Evolutionary conservation across 2,113 vertebrate genomes (phyloP).

Genomic region (Anolis carolinensis): DNA sequence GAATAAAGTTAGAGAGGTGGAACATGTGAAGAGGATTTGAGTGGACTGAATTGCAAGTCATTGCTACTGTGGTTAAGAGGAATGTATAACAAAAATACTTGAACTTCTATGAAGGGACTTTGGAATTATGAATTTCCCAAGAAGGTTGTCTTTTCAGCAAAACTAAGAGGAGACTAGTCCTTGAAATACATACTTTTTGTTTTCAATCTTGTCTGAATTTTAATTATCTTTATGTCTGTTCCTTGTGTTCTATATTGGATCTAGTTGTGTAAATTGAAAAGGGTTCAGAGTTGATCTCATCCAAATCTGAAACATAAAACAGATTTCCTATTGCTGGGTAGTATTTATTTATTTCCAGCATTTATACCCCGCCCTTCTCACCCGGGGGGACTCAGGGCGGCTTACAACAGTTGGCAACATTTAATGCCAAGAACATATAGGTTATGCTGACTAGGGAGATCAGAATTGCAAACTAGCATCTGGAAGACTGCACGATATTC

Average conservation of each 20-base stretch:
- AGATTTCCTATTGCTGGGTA: no score
- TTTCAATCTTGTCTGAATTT: constrained; percentile 56
- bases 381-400: no score
- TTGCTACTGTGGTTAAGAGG: constrained; percentile 70
- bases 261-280: neutral
- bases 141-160: constrained; percentile 72
- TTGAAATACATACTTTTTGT: constrained; percentile 74
- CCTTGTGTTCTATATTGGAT: neutral
- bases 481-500: no score
- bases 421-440: no score
- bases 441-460: no score
- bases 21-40: constrained; percentile 34
- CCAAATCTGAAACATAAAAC: neutral
- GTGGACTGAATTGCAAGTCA: constrained; percentile 67
- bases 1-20: neutral
- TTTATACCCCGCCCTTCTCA: no score
- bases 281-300: neutral
- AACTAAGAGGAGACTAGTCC: constrained; percentile 71
- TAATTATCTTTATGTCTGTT: neutral
- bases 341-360: no score
- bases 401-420: no score
- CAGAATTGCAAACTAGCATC: no score
- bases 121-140: constrained; percentile 68
- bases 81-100: constrained; percentile 76
- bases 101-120: constrained; percentile 70